phyloP scores from a whole-genome alignment of 1,140 invertebrate species.

The Nylanderia fulva region DNA sequence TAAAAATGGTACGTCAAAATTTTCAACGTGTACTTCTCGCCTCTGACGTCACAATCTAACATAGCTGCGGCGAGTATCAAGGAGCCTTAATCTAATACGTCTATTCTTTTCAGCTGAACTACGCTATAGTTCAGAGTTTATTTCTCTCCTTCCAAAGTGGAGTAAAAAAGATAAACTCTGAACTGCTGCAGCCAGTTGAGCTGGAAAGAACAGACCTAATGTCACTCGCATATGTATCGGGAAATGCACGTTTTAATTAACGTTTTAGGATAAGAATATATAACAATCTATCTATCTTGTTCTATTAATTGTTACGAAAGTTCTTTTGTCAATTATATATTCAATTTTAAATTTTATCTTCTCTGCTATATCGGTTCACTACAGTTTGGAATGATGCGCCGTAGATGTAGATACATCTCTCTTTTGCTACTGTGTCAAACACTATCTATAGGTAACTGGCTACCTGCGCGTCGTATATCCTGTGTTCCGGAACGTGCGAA shows the following conservation, averaged over 20 bases:
- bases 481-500: background rate
- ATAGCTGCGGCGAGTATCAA: too few relatives aligned
- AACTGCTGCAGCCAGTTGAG: too few relatives aligned
- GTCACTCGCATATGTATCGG: background rate
- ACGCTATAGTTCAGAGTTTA: too few relatives aligned
- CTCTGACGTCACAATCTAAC: too few relatives aligned
- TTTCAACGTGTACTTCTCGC: too few relatives aligned
- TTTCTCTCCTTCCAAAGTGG: too few relatives aligned
- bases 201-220: too few relatives aligned
- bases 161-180: too few relatives aligned
- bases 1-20: too few relatives aligned
- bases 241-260: conserved; percentile 7
- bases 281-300: conserved; percentile 12
- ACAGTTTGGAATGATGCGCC: conserved; percentile 9
- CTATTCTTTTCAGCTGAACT: too few relatives aligned
- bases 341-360: background rate
- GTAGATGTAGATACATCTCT: background rate
- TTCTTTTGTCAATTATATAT: conserved; percentile 15
- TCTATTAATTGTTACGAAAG: background rate
- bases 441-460: background rate
- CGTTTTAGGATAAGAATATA: conserved; percentile 12
- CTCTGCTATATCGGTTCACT: background rate
- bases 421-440: background rate
- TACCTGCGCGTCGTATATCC: conserved; percentile 1
- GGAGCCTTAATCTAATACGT: too few relatives aligned